A percentile compares a stretch with the other conserved stretches of the same genome.
Evolutionary conservation across 2,113 vertebrate species (phyloP).

Genomic region (Phylloscopus trochilus): DNA sequence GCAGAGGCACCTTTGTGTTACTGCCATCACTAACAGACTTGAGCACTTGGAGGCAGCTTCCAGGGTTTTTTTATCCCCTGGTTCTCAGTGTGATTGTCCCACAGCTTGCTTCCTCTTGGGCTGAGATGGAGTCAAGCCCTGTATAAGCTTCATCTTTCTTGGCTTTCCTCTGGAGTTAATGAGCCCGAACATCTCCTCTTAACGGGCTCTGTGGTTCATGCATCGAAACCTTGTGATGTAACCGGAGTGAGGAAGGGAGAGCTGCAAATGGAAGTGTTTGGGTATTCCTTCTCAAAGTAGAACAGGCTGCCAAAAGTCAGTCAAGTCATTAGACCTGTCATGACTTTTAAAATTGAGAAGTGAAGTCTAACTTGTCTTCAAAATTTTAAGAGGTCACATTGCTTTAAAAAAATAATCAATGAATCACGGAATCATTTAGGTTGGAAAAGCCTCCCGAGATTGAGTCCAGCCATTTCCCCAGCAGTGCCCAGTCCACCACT

Average conservation of each 20-base stretch:
- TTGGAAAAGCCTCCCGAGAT: neutral
- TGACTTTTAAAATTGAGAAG: neutral
- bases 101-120: neutral
- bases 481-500: neutral
- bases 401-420: neutral
- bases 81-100: neutral
- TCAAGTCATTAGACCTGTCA: neutral
- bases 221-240: neutral
- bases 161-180: neutral
- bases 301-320: neutral
- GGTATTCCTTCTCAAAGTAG: neutral
- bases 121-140: neutral
- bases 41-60: neutral
- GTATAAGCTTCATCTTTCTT: neutral
- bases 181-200: neutral
- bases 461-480: rapidly evolving
- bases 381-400: neutral
- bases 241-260: neutral
- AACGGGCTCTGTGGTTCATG: rapidly evolving
- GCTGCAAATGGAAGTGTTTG: neutral
- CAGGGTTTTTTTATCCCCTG: neutral
- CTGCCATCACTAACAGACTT: neutral
- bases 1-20: neutral
- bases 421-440: neutral
- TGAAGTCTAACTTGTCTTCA: neutral